These are phyloP conservation scores for Caenorhabditis latens DNA, from an alignment of 1,140 invertebrate species.

Conservation along the genomic window DNA sequence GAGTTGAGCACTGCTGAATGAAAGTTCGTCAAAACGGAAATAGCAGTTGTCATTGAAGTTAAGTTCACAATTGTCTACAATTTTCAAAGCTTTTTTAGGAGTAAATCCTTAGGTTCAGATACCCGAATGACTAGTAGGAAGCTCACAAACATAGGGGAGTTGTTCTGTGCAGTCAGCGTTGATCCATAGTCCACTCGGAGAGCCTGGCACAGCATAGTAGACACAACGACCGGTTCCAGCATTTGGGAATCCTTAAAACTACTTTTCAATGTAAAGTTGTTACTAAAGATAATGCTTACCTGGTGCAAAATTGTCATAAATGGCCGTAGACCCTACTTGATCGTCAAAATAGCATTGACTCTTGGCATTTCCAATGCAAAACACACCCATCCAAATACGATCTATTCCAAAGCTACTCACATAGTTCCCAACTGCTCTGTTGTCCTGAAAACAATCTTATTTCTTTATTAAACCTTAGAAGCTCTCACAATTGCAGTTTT, in stretches of 20 bases:
- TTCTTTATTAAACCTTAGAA: too few relatives aligned
- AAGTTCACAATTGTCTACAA: neutral
- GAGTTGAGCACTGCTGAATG: neutral
- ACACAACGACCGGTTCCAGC: conserved; percentile 10
- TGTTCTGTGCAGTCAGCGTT: neutral
- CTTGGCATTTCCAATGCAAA: neutral
- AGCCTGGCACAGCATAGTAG: neutral
- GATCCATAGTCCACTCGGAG: neutral
- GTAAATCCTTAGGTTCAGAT: too few relatives aligned
- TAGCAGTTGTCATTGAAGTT: conserved; percentile 6
- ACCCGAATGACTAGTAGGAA: neutral
- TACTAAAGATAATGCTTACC: too few relatives aligned
- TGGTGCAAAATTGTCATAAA: neutral
- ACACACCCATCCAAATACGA: neutral
- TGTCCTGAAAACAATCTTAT: neutral
- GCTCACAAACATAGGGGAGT: neutral
- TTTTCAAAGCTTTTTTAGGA: neutral
- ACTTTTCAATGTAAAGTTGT: too few relatives aligned
- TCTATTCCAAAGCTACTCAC: neutral
- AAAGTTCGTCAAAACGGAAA: neutral
- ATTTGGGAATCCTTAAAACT: neutral
- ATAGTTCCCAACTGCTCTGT: neutral
- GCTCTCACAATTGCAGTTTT: neutral
- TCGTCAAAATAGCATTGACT: neutral
- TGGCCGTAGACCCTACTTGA: neutral